Conservation (phyloP, 2,888 invertebrate genomes). For the Apotomis betuletana region DNA sequence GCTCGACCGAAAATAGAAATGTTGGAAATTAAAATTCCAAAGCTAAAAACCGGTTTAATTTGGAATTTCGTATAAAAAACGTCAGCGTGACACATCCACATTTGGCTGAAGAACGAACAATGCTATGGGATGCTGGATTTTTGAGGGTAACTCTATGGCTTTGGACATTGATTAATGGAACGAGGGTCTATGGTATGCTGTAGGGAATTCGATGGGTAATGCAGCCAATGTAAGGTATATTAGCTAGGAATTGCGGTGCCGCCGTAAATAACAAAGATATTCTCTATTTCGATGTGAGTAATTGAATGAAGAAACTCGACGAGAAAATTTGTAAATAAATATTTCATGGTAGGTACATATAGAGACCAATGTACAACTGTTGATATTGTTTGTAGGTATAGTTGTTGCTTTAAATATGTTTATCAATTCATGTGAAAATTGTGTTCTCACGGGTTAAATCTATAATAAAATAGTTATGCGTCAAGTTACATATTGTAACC, state of each 20-base stretch:
- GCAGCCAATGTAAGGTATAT: conserved; percentile 57
- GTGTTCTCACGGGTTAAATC: no score
- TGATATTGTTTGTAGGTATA: no score
- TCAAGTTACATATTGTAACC: no score
- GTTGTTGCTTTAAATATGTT: no score
- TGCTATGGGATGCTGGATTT: conserved; percentile 64
- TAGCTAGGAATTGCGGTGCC: conserved; percentile 53
- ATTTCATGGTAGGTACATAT: neutral
- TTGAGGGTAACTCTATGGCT: conserved; percentile 68
- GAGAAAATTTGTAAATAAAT: neutral
- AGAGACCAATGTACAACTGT: no score
- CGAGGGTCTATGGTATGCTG: conserved; percentile 45
- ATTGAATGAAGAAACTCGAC: neutral
- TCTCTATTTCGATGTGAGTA: neutral
- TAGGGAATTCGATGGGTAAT: conserved; percentile 52
- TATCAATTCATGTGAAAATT: no score
- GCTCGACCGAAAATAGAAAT: conserved; percentile 10
- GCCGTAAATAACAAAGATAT: conserved; percentile 16
- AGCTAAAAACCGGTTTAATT: conserved; percentile 29
- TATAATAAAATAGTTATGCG: no score
- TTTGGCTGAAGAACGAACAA: conserved; percentile 53
- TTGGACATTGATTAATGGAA: conserved; percentile 69
- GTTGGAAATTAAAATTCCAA: conserved; percentile 38
- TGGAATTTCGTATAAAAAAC: conserved; percentile 44
- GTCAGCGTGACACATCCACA: conserved; percentile 45